Evolutionary conservation across 1,140 invertebrate genomes (phyloP), one percentile per base, ranked within the genome.

Genomic region (Hyles euphorbiae): DNA sequence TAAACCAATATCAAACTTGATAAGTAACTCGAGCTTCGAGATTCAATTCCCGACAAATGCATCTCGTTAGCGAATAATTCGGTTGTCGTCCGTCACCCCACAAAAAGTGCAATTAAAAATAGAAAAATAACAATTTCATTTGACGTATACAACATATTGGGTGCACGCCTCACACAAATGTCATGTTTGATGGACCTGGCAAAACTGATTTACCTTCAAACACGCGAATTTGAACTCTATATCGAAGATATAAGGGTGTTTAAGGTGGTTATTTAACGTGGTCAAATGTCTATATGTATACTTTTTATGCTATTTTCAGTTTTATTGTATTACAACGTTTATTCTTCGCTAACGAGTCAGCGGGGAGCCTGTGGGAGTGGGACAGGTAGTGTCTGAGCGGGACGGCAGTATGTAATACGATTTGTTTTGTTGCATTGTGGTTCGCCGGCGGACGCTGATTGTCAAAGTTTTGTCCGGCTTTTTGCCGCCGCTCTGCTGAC

Each of bases 161-260:
- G 78, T 72, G 78, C 72, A 78, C 83, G 83, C 83, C 83, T 84
- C 76, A 79, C 72, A 79, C 83, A 84, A 87, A 83, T 87, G 83
- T 76, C 69, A 76, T 76, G 73, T 72, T 84, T 79, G 72, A 70
- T 53, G 47, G 56, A 55, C 36, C 51, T 33, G 34, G 57, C 67
- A 58, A 71, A 61, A 2, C 50, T 72, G 60, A 8, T 44, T 48
- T 11, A 47, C 12, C 4, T 33, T 34, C 10, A 33, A n/a, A 12
- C 6, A 54, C 8, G 7, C 11, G 4, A 76, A 40, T 65, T 59
- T 67, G 2, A 54, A 56, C 72, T 58, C 61, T 78, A 72, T 43
- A 1, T 0, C 36, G 43, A 2, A 5, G 0, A 0, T 2, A 58
- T 68, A 74, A 58, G 54, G 32, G 5, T 34, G 46, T 34, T n/a